Base-by-base conservation (phyloP, 2,888 invertebrate genomes). In the Meganola albula region DNA sequence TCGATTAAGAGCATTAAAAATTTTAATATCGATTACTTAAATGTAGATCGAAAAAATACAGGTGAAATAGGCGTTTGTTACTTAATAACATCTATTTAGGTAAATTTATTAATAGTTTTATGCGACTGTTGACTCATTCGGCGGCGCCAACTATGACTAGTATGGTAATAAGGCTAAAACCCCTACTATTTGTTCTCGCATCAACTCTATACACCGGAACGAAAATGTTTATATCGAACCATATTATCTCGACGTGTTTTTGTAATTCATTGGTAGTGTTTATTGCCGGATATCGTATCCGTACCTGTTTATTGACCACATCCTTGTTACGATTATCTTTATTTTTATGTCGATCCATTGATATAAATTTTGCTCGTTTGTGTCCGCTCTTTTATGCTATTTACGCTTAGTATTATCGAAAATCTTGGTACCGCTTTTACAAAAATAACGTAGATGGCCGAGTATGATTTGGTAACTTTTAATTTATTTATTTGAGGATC, bases 221-320 rank as follows among this genome's bases (percentile, higher is more conserved):
- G 43, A 55, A n/a, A n/a, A 51, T 55, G 63, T 50, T 52, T 48
- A 50, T 43, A 44, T 55, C 53, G 35, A 49, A 49, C 27, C 33
- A 56, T 44, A 53, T 61, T 63, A 56, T 55, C 52, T 53, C 44
- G 49, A 33, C 63, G 43, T 53, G 66, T 68, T 67, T 64, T 67
- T 69, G 58, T 58, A 45, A 46, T 42, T 48, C 56, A 45, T 38
- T 53, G 48, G 55, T 49, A 50, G 54, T 43, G 57, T 59, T 49
- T 53, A 55, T 55, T 50, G 51, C 74, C 73, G 78, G 78, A 78
- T 74, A 69, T 64, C 60, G 57, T 68, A 76, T 74, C 75, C 63
- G 77, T 68, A 76, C 75, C 75, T 64, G 77, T 77, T 74, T 65
- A 54, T 62, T 58, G 53, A 47, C 55, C 57, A 60, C 67, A 70